Conservation (phyloP, 2,888 invertebrate genomes). For the Trissolcus japonicus region DNA sequence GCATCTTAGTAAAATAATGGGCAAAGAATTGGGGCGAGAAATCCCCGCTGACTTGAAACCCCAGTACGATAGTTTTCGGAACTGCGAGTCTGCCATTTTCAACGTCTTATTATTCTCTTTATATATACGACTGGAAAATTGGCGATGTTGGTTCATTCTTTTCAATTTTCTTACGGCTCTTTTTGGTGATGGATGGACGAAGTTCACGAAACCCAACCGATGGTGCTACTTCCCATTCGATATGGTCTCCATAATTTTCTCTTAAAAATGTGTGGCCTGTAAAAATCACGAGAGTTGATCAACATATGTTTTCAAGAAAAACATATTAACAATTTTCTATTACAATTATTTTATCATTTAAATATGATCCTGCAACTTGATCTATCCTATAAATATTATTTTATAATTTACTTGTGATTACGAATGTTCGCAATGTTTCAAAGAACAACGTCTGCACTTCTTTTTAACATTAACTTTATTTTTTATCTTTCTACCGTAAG, state of each 20-base stretch:
- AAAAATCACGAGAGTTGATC: too few relatives aligned
- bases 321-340: too few relatives aligned
- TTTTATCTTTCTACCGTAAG: too few relatives aligned
- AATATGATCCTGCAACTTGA: too few relatives aligned
- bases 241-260: conserved; percentile 25
- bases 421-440: too few relatives aligned
- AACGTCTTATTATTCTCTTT: conserved; percentile 48
- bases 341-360: too few relatives aligned
- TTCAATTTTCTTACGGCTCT: conserved; percentile 36
- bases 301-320: too few relatives aligned
- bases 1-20: conserved; percentile 51
- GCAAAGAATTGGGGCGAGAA: conserved; percentile 59
- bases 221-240: conserved; percentile 26
- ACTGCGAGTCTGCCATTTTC: conserved; percentile 33
- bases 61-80: conserved; percentile 24
- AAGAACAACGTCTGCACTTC: too few relatives aligned
- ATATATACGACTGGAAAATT: conserved; percentile 43
- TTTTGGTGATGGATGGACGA: conserved; percentile 34
- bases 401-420: too few relatives aligned
- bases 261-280: too few relatives aligned
- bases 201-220: conserved; percentile 30
- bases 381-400: too few relatives aligned
- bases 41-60: conserved; percentile 46
- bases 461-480: too few relatives aligned
- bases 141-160: conserved; percentile 51